Evolutionary conservation across 2,113 vertebrate species (phyloP), one percentile per base, ranked within the genome.

Genomic region (Bombycilla garrulus): DNA sequence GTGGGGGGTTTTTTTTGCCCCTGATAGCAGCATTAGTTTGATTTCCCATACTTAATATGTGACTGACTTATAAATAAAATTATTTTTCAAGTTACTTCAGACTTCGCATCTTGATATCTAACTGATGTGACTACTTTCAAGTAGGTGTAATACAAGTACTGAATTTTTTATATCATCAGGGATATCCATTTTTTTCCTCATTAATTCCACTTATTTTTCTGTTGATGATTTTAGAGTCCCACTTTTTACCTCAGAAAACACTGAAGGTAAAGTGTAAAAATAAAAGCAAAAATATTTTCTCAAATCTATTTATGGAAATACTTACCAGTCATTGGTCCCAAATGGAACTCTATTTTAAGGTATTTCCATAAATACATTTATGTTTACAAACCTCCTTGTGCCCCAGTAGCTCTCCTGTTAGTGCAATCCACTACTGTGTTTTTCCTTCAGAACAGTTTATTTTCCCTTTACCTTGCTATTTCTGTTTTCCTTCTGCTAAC

Each of bases 1-100:
- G 8, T 17, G 9, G 22, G 5, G 0, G 0, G 2, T n/a, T 66
- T 67, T 86, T 72, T 70, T 84, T 40, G 12, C 18, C 18, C 11
- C 18, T 4, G 7, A 26, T 35, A 61, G 21, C 23, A 72, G 21
- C 29, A 42, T 76, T 92, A 58, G 33, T 83, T 92, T 62, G 11
- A 38, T 64, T 88, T 86, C 7, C 60, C 6, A 15, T 50, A 35
- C 8, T 92, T 93, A 14, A 25, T 56, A 9, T 33, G 19, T 44
- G 17, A 57, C 53, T 71, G 33, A 44, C 8, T 78, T 72, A 10
- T 12, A 38, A 33, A 36, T 57, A 36, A 65, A 36, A 8, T 40
- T 71, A 16, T 42, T 67, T 91, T 76, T 83, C 21, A 51, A 7
- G 13, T 66, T 76, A n/a, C 9, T 77, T 83, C 24, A 23, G 18